Conservation (phyloP, 2,888 invertebrate genomes). For the Glyphotaelius pellucidus region DNA sequence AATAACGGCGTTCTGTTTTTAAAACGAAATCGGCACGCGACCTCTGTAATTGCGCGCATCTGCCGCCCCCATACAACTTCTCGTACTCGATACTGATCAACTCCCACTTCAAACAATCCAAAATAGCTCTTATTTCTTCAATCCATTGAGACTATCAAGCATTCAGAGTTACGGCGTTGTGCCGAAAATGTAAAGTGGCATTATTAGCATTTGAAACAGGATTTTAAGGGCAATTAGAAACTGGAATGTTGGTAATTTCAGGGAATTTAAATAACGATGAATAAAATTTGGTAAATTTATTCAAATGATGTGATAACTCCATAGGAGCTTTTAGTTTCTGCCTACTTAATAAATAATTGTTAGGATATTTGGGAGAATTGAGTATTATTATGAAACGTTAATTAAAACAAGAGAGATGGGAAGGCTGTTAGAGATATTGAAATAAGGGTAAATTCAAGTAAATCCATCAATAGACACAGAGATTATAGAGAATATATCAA, state of each 20-base stretch:
- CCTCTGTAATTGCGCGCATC: conserved; percentile 61
- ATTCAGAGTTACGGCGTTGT: neutral
- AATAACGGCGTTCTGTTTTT: conserved; percentile 42
- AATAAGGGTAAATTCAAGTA: too few relatives aligned
- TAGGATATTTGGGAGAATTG: neutral
- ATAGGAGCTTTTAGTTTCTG: neutral
- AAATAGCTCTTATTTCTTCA: conserved; percentile 2
- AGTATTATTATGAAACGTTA: neutral
- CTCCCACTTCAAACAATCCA: neutral
- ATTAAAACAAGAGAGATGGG: neutral
- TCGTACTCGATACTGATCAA: neutral
- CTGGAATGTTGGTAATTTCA: conserved; percentile 39
- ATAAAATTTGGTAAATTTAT: conserved; percentile 18
- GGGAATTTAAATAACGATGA: conserved; percentile 37
- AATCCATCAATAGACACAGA: too few relatives aligned
- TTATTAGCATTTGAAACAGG: conserved; percentile 52
- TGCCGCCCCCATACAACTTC: conserved; percentile 57
- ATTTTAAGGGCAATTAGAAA: conserved; percentile 54
- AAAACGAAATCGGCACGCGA: conserved; percentile 65
- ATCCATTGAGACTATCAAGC: neutral
- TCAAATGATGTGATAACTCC: conserved; percentile 5
- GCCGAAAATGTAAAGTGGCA: neutral
- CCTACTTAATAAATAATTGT: neutral
- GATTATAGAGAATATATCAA: too few relatives aligned
- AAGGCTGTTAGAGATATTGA: too few relatives aligned